Percentiles rank a stretch among this genome's conserved stretches.
Conservation (phyloP, 2,113 vertebrate species). For the Caretta caretta region DNA sequence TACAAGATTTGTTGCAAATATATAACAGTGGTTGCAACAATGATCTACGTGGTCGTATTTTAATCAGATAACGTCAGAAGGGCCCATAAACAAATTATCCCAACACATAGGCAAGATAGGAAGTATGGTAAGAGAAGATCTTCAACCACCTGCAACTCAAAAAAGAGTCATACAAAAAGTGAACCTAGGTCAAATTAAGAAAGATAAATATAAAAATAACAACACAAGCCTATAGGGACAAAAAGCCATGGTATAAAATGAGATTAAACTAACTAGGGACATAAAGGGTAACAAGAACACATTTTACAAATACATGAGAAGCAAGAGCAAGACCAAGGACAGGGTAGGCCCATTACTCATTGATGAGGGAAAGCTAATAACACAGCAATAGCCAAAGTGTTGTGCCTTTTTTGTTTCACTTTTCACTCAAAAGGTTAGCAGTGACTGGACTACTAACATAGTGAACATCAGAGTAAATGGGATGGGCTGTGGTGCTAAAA, state of each 20-base stretch:
- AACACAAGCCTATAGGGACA: background rate
- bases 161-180: background rate
- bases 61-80: background rate
- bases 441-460: too few relatives aligned
- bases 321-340: background rate
- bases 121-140: background rate
- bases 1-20: too few relatives aligned
- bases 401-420: background rate
- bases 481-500: background rate
- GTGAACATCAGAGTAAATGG: background rate
- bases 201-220: background rate
- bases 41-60: too few relatives aligned
- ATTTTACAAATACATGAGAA: background rate
- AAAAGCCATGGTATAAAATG: background rate
- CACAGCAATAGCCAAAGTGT: background rate
- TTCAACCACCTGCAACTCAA: background rate
- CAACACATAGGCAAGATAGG: background rate
- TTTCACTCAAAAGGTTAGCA: background rate
- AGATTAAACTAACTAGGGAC: background rate
- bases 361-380: background rate
- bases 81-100: background rate
- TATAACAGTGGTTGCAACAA: too few relatives aligned
- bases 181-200: background rate
- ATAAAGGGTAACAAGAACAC: background rate
- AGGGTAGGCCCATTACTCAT: background rate